phyloP scores from a whole-genome alignment of 2,113 vertebrate genomes.

The Protobothrops mucrosquamatus region DNA sequence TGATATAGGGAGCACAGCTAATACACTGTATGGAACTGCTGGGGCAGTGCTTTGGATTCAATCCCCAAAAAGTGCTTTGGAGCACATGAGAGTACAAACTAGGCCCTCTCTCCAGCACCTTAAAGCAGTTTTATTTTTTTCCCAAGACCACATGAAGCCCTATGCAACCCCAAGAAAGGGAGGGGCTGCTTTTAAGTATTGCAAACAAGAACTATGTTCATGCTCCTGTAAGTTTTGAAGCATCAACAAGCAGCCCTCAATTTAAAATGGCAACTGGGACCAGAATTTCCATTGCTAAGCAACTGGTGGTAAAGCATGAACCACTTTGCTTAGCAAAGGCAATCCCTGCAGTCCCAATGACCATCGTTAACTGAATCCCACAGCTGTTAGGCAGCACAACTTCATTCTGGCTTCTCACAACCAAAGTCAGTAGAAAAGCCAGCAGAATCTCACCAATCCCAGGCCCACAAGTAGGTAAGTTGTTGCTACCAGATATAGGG shows the following conservation, averaged over 20 bases:
- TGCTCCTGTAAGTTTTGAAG: background rate
- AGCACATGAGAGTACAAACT: background rate
- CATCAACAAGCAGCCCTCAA: background rate
- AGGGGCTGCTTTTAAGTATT: background rate
- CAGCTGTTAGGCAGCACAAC: background rate
- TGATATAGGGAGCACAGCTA: background rate
- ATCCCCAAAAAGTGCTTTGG: background rate
- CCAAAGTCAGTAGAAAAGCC: background rate
- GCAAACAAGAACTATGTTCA: background rate
- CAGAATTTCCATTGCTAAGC: too few relatives aligned
- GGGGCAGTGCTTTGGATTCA: background rate
- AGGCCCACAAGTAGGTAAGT: background rate
- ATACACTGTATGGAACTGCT: background rate
- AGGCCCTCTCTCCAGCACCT: background rate
- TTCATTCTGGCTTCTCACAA: background rate
- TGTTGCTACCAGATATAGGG: background rate
- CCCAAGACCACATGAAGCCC: background rate
- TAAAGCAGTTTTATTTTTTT: background rate
- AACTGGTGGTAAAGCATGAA: too few relatives aligned
- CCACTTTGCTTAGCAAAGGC: too few relatives aligned
- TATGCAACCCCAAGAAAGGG: background rate
- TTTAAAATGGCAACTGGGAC: too few relatives aligned
- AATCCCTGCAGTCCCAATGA: too few relatives aligned
- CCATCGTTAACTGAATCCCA: background rate
- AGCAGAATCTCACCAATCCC: background rate